phyloP scores from a whole-genome alignment of 1,140 invertebrate genomes.

The Argopecten irradians region DNA sequence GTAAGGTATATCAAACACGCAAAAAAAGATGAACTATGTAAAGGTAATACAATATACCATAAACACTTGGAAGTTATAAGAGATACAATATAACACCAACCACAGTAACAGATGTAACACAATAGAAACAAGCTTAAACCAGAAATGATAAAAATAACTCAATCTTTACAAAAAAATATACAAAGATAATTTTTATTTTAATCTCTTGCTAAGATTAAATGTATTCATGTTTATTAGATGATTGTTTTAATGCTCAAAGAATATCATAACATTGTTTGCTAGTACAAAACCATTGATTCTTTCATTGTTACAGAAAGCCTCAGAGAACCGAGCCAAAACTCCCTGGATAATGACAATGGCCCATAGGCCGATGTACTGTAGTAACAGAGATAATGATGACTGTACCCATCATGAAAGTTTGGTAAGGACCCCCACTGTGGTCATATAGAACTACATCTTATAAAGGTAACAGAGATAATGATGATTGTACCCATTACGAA shows the following conservation, averaged over 20 bases:
- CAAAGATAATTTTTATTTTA: too few relatives aligned
- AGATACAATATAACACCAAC: too few relatives aligned
- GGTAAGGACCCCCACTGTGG: constrained; percentile 29
- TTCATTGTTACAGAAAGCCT: background rate
- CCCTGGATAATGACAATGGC: constrained; percentile 76
- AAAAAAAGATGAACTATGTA: too few relatives aligned
- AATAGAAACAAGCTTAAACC: too few relatives aligned
- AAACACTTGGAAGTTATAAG: too few relatives aligned
- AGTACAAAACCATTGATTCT: background rate
- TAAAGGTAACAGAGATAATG: too few relatives aligned
- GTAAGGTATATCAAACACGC: too few relatives aligned
- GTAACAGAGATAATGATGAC: constrained; percentile 72
- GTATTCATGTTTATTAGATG: background rate
- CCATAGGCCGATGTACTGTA: constrained; percentile 76
- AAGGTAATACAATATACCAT: too few relatives aligned
- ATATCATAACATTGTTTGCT: background rate
- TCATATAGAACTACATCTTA: too few relatives aligned
- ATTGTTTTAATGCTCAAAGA: background rate
- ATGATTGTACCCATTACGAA: too few relatives aligned
- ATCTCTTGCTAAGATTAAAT: background rate
- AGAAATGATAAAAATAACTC: background rate
- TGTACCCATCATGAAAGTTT: constrained; percentile 52
- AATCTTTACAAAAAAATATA: background rate
- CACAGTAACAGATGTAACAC: too few relatives aligned
- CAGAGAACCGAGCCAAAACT: constrained; percentile 69